Conservation (phyloP, 1,140 invertebrate species). For the Calosoma granatense region DNA sequence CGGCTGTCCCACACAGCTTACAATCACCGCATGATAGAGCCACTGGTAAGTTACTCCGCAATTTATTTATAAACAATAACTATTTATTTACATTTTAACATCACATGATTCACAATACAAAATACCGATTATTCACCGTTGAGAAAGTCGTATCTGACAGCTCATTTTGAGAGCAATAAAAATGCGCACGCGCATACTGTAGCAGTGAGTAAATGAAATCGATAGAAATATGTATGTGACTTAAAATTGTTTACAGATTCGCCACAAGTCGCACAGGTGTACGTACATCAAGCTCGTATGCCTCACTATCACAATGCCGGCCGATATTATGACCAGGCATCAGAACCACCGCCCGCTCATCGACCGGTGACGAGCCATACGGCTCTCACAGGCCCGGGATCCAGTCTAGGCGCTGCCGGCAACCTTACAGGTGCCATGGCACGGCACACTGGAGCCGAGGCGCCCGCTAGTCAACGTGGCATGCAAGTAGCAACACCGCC, state of each 20-base stretch:
- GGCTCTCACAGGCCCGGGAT: conserved; percentile 28
- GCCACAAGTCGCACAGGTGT: conserved; percentile 60
- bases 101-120: neutral
- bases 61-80: conserved; percentile 7
- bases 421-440: conserved; percentile 37
- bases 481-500: conserved; percentile 54
- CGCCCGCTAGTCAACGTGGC: conserved; percentile 42
- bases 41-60: conserved; percentile 52
- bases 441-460: conserved; percentile 38
- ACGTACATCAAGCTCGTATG: conserved; percentile 40
- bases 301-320: conserved; percentile 34
- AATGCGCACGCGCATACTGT: too few relatives aligned
- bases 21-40: conserved; percentile 64
- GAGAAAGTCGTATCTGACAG: too few relatives aligned
- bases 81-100: neutral
- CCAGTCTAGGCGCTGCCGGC: conserved; percentile 30
- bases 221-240: too few relatives aligned
- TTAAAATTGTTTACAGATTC: too few relatives aligned
- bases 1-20: conserved; percentile 42
- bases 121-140: too few relatives aligned
- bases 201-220: too few relatives aligned
- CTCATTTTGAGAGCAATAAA: too few relatives aligned
- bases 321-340: conserved; percentile 38
- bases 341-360: conserved; percentile 55
- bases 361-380: conserved; percentile 38